Evolutionary conservation across 2,888 invertebrate species (phyloP).

Genomic region (Fragum sueziense): DNA sequence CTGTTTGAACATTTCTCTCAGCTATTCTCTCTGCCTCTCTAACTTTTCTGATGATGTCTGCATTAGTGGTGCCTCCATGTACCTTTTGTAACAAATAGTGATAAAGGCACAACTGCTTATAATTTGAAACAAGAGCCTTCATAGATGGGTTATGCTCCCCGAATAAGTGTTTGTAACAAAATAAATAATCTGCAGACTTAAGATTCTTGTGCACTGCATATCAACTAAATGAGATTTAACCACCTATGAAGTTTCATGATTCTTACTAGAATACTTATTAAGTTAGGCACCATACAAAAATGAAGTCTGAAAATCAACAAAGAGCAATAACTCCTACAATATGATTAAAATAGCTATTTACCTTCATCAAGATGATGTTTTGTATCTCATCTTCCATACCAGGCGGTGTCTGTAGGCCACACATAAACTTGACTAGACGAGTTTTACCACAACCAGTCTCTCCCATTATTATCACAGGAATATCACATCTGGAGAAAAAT

Average conservation of each 20-base stretch:
- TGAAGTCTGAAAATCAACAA: too few species aligned
- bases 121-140: too few species aligned
- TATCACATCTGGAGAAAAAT: constrained; percentile 72
- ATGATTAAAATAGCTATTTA: constrained; percentile 14
- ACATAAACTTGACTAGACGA: constrained; percentile 78
- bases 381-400: constrained; percentile 58
- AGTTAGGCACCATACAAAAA: too few species aligned
- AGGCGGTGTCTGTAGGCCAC: constrained; percentile 74
- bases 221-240: too few species aligned
- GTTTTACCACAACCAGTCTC: constrained; percentile 82
- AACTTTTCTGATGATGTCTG: constrained; percentile 75
- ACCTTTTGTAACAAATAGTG: constrained; percentile 60
- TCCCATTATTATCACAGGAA: constrained; percentile 81
- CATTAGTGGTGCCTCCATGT: constrained; percentile 78
- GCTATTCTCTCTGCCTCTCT: constrained; percentile 70
- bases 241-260: too few species aligned
- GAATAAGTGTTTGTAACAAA: too few species aligned
- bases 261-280: too few species aligned
- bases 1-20: constrained; percentile 60
- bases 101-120: too few species aligned
- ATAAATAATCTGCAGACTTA: too few species aligned
- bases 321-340: too few species aligned
- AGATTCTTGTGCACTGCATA: too few species aligned
- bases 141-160: too few species aligned
- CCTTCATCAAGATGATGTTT: constrained; percentile 71